phyloP scores from a whole-genome alignment of 2,888 invertebrate species.

The Leptogaster cylindrica region DNA sequence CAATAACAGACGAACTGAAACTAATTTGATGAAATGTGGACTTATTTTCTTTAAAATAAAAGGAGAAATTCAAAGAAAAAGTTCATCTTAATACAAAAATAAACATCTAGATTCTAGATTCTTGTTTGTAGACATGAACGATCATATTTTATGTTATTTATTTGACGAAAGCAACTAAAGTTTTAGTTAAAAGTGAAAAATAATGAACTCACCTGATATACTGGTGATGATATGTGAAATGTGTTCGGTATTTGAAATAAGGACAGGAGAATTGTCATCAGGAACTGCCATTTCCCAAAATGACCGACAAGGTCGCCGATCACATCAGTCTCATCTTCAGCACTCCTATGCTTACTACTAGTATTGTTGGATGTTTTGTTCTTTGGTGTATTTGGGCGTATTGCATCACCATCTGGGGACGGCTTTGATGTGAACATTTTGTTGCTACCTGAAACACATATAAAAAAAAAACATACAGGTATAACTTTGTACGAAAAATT shows the following conservation, averaged over 20 bases:
- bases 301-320: slow-evolving; percentile 74
- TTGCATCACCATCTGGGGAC: slow-evolving; percentile 54
- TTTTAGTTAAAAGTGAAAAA: too few relatives aligned
- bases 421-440: slow-evolving; percentile 59
- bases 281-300: slow-evolving; percentile 78
- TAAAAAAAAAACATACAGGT: too few relatives aligned
- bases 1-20: slow-evolving; percentile 13
- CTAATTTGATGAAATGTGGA: slow-evolving; percentile 1
- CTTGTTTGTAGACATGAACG: too few relatives aligned
- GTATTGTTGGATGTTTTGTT: not conserved
- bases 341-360: slow-evolving; percentile 43
- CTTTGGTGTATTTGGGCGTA: slow-evolving; percentile 41
- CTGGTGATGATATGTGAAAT: slow-evolving; percentile 79
- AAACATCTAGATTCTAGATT: too few relatives aligned
- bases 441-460: slow-evolving; percentile 45
- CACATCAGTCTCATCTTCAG: slow-evolving; percentile 67
- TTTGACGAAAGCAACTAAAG: too few relatives aligned
- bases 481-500: too few relatives aligned
- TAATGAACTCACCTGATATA: slow-evolving; percentile 74
- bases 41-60: too few relatives aligned
- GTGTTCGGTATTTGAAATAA: slow-evolving; percentile 81
- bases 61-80: too few relatives aligned
- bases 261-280: slow-evolving; percentile 75
- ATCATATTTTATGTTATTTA: too few relatives aligned
- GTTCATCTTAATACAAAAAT: too few relatives aligned